phyloP scores from a whole-genome alignment of 2,888 invertebrate species.

The Notodonta ziczac region DNA sequence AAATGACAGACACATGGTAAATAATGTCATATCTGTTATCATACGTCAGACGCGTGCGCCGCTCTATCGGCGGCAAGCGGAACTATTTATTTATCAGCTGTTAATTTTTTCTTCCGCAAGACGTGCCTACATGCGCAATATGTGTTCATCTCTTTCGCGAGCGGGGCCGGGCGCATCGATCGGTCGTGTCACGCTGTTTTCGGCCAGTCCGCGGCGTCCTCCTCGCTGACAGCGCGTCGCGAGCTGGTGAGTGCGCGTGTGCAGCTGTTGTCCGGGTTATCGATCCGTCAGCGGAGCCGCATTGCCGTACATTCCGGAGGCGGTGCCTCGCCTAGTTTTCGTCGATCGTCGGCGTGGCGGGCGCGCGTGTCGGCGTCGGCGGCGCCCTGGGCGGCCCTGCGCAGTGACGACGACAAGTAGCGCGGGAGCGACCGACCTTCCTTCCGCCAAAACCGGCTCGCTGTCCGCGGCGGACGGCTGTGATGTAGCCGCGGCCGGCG shows the following conservation, averaged over 20 bases:
- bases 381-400: slow-evolving; percentile 77
- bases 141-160: slow-evolving; percentile 77
- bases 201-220: slow-evolving; percentile 63
- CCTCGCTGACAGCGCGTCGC: slow-evolving; percentile 66
- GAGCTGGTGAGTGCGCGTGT: slow-evolving; percentile 76
- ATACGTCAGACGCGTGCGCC: slow-evolving; percentile 57
- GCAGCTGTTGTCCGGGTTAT: slow-evolving; percentile 68
- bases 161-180: slow-evolving; percentile 66
- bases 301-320: slow-evolving; percentile 85
- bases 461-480: slow-evolving; percentile 84
- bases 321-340: slow-evolving; percentile 82
- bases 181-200: slow-evolving; percentile 68
- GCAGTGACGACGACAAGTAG: slow-evolving; percentile 70
- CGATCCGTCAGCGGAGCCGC: slow-evolving; percentile 80
- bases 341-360: slow-evolving; percentile 76
- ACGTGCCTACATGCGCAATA: slow-evolving; percentile 74
- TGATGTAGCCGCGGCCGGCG: slow-evolving; percentile 83
- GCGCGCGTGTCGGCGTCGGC: slow-evolving; percentile 81
- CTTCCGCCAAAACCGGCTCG: slow-evolving; percentile 83
- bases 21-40: slow-evolving; percentile 17
- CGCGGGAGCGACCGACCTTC: slow-evolving; percentile 76
- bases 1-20: neutral
- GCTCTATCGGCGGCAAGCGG: slow-evolving; percentile 48
- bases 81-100: slow-evolving; percentile 72
- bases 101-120: slow-evolving; percentile 73